Evolutionary conservation across 2,113 vertebrate genomes (phyloP), one percentile per base, ranked within the genome.

Genomic region (Atrichornis clamosus): DNA sequence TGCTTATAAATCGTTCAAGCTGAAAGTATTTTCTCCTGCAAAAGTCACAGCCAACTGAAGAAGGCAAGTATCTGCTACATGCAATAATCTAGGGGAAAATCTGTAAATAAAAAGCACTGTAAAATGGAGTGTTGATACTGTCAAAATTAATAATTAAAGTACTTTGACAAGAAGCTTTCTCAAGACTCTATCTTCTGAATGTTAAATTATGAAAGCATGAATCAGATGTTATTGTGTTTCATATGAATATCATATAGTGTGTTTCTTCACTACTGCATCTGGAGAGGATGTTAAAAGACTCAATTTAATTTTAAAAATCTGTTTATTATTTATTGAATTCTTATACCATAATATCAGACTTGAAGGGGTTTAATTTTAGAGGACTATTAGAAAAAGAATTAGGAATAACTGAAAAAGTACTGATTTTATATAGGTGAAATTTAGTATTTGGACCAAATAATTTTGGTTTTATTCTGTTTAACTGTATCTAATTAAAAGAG

Each of bases 81-180:
- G 62, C 15, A 91, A 18, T 26, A 84, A 83, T 65, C 55, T 7
- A 53, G 35, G 41, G 24, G n/a, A 35, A 80, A 87, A 92, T 24
- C 35, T 65, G 70, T 69, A 91, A 89, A 93, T 74, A 89, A 93
- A 84, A 84, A 19, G 1, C 39, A 64, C 30, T 30, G 20, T 37
- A 65, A 93, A 87, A 82, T 33, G 7, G 44, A 97, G n/a, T 76
- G 88, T 86, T 92, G 72, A 55, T 68, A 83, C 39, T 83, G 53
- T 23, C 47, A 91, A 84, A 79, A 95, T 86, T 82, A 93, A 73
- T 68, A 91, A 89, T 93, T 96, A 60, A 56, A 78, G 28, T 33
- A 84, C 65, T 93, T 56, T 49, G 24, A 87, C 37, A 85, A 90
- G 75, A 68, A 84, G 44, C 63, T 78, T 90, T 77, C 79, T 93